Evolutionary conservation across 2,113 vertebrate genomes (phyloP).

Genomic region (Bujurquina vittata): DNA sequence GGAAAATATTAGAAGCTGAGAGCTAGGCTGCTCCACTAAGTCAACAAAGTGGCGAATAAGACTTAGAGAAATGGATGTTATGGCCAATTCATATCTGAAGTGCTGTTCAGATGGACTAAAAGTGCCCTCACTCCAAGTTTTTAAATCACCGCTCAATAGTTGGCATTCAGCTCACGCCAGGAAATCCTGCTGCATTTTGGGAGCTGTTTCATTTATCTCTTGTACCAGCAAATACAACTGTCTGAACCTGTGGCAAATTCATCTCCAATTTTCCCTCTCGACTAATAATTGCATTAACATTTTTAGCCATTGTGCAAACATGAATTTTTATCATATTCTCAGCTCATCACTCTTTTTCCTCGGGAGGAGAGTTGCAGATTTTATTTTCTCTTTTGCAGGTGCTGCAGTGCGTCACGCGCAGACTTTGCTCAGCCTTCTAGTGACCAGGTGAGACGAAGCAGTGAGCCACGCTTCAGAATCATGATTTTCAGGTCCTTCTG

Average conservation of each 20-base stretch:
- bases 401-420: conserved; percentile 43
- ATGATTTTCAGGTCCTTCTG: conserved; percentile 26
- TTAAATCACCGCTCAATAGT: neutral
- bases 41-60: conserved; percentile 8
- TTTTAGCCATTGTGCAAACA: conserved; percentile 9
- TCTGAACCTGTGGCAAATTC: neutral
- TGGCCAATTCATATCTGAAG: conserved; percentile 7
- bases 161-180: neutral
- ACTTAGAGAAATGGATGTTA: neutral
- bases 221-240: neutral
- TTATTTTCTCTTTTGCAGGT: conserved; percentile 34
- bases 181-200: conserved; percentile 7
- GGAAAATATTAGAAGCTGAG: conserved; percentile 2
- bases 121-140: neutral
- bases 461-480: conserved; percentile 29
- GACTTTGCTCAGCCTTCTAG: conserved; percentile 24
- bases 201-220: neutral
- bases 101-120: neutral
- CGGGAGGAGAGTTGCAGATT: conserved; percentile 3
- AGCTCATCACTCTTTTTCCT: conserved; percentile 9
- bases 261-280: neutral
- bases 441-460: conserved; percentile 37
- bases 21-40: neutral
- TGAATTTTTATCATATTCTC: conserved; percentile 4
- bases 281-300: neutral